Percentiles rank a stretch among this genome's conserved stretches.
Evolutionary conservation across 1,140 invertebrate species (phyloP).

Genomic region (Tetramorium parvispinum): DNA sequence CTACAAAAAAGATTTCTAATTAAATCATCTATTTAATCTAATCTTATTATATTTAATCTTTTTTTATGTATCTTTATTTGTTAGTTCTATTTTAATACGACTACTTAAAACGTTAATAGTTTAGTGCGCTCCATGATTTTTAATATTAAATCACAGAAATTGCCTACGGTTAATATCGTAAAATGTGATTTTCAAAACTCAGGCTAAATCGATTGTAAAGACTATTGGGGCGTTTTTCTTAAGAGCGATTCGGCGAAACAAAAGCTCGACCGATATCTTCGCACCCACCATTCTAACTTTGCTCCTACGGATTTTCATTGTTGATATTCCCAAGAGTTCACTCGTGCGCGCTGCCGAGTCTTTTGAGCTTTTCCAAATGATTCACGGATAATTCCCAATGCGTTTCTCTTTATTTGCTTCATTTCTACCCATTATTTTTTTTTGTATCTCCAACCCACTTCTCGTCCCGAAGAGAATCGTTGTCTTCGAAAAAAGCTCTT

Average conservation of each 20-base stretch:
- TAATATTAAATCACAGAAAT: background rate
- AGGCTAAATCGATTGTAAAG: background rate
- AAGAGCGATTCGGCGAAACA: constrained; percentile 68
- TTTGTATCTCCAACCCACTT: background rate
- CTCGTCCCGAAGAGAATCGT: constrained; percentile 45
- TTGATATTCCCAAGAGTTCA: constrained; percentile 81
- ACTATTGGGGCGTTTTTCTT: constrained; percentile 39
- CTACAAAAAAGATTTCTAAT: too few species aligned
- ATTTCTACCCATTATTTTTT: constrained; percentile 33
- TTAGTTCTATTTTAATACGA: too few species aligned
- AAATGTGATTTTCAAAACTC: background rate
- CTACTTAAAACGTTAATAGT: too few species aligned
- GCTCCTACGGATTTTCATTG: constrained; percentile 77
- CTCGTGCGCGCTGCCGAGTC: constrained; percentile 75
- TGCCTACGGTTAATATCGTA: background rate
- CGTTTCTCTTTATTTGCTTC: constrained; percentile 70
- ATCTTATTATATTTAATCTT: too few species aligned
- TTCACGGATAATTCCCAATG: constrained; percentile 82
- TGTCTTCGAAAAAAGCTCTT: constrained; percentile 3
- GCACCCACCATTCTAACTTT: constrained; percentile 70
- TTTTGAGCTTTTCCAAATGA: constrained; percentile 82
- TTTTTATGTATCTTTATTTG: too few species aligned
- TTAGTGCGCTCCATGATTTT: too few species aligned
- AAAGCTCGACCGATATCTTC: constrained; percentile 81
- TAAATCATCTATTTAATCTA: too few species aligned